Evolutionary conservation across 1,140 invertebrate genomes (phyloP), one percentile per base, ranked within the genome.

Genomic region (Leptestheria dahalacensis): DNA sequence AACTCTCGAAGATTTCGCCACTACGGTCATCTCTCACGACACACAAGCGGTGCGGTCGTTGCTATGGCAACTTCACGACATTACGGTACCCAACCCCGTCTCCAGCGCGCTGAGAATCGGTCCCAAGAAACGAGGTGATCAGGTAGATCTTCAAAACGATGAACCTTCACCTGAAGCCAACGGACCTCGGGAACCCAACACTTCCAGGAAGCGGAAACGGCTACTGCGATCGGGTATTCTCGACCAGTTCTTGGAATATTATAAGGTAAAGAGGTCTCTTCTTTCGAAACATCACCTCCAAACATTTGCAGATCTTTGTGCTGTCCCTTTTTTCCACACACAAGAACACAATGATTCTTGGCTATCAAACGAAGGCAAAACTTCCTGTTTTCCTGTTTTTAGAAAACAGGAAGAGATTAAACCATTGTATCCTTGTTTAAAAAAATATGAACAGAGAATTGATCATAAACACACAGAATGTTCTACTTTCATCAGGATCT

Each of bases 1-100:
- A 48, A 88, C 85, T 0, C 64, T 86, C 25, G 70, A 82, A 64
- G 78, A 81, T 63, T 86, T 86, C 63, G 83, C 84, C 0, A 71
- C 72, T 47, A 77, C 74, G 66, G 80, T 79, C 4, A 78, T 85
- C 0, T 80, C 81, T 0, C 79, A 82, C 48, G 77, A 77, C 61
- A 68, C 77, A 0, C 72, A 77, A 28, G 81, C 81, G 1, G 69
- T 86, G 25, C 75, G 78, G 18, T 77, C 77, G 59, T 64, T 85
- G n/a, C 67, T 87, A 50, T 79, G 83, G 64, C 73, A 78, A 1
- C 74, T 87, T 12, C 81, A 86, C 66, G 70, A 76, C 1, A 72
- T 81, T 1, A 67, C 81, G 2, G 72, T 74, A 2, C 75, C 80
- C 21, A 50, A 26, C 48, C 21, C 55, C 20, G 21, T 51, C 21